phyloP scores from a whole-genome alignment of 2,888 invertebrate species.

The Cephus pygmeus region DNA sequence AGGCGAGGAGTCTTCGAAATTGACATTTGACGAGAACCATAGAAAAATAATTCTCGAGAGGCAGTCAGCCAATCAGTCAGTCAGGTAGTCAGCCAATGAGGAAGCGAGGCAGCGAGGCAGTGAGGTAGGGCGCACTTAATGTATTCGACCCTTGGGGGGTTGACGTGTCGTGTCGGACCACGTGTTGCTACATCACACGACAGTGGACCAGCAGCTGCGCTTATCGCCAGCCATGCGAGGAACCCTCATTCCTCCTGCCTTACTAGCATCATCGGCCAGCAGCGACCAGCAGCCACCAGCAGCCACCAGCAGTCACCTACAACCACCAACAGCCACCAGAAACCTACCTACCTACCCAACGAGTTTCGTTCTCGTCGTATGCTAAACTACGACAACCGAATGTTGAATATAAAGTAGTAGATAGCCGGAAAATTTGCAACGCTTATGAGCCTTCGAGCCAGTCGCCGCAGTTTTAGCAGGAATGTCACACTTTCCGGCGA shows the following conservation, averaged over 20 bases:
- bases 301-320: neutral
- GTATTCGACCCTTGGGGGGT: slow-evolving; percentile 33
- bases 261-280: neutral
- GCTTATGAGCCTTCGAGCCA: slow-evolving; percentile 35
- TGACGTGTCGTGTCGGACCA: slow-evolving; percentile 45
- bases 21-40: no score
- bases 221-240: slow-evolving; percentile 40
- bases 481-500: no score
- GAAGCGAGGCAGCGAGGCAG: neutral
- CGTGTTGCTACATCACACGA: slow-evolving; percentile 51
- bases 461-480: neutral
- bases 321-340: no score
- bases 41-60: neutral
- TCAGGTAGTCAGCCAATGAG: neutral
- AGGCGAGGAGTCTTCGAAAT: no score
- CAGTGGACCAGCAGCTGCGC: slow-evolving; percentile 45
- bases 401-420: slow-evolving; percentile 40
- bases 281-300: neutral
- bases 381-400: slow-evolving; percentile 33
- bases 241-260: slow-evolving; percentile 7
- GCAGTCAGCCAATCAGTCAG: no score
- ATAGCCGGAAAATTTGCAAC: slow-evolving; percentile 44
- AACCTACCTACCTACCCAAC: slow-evolving; percentile 8
- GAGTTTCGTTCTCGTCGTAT: slow-evolving; percentile 28
- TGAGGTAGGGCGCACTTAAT: slow-evolving; percentile 21